These are phyloP conservation scores for Hydrotaea cyrtoneurina DNA, from an alignment of 2,888 invertebrate genomes.

Conservation along the genomic window DNA sequence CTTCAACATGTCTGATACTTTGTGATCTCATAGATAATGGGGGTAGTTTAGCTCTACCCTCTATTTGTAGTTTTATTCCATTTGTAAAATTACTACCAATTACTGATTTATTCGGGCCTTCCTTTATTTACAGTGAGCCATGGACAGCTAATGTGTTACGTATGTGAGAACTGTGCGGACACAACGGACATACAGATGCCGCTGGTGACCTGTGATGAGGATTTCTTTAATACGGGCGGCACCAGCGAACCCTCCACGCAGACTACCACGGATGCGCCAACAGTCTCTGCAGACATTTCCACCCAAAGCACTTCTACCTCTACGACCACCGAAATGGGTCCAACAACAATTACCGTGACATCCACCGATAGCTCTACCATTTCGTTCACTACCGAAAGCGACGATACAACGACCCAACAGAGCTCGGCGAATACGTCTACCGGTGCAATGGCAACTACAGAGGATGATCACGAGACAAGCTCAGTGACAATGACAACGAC, in stretches of 20 bases:
- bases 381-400: constrained; percentile 39
- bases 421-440: constrained; percentile 21
- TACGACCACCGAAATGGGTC: not conserved
- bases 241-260: constrained; percentile 70
- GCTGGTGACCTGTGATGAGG: constrained; percentile 73
- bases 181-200: constrained; percentile 69
- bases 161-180: constrained; percentile 75
- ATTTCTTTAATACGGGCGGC: constrained; percentile 71
- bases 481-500: constrained; percentile 28
- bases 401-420: constrained; percentile 28
- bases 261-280: constrained; percentile 63
- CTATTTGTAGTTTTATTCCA: too few species aligned
- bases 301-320: not conserved
- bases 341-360: not conserved
- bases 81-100: too few species aligned
- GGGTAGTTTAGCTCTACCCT: too few species aligned
- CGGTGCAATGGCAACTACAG: constrained; percentile 43
- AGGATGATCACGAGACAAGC: not conserved
- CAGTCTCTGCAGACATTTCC: not conserved
- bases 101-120: too few species aligned
- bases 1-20: too few species aligned
- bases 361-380: not conserved
- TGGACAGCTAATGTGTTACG: constrained; percentile 75
- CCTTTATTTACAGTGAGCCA: constrained; percentile 69
- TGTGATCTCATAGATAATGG: too few species aligned